Base-by-base conservation (phyloP, 2,113 vertebrate genomes). In the Scolopax mira region DNA sequence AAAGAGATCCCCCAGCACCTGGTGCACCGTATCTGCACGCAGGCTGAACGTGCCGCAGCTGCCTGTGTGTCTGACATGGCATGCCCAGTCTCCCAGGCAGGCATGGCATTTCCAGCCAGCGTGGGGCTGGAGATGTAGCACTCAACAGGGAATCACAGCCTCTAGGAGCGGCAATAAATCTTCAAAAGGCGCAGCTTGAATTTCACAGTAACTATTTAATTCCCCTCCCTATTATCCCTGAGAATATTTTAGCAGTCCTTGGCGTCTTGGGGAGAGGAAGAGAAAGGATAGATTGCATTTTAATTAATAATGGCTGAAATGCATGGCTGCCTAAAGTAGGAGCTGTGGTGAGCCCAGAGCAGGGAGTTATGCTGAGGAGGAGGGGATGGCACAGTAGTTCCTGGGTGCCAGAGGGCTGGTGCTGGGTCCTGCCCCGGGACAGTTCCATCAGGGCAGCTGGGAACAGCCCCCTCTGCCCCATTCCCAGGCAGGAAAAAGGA, bases 271-370 rank as follows among this genome's bases (percentile, higher is more conserved):
- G 85, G 67, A 96, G 44, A 89, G 52, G 70, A 91, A 71, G 57
- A 81, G 74, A 82, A 75, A 83, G 46, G 79, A 65, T 30, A 69
- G 82, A 91, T 90, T 54, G 41, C 65, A 21, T 89, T 96, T 94
- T 81, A 95, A 96, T 96, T 91, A 96, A 73, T 85, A 85, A 85
- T 77, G 61, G 66, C 74, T 55, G 79, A 65, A 82, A 72, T 52
- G 85, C 90, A 62, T 12, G 54, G 60, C 94, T 88, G 73, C 49
- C 49, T 71, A 49, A 23, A 42, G 65, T 77, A 77, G 80, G 33
- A 86, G 72, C 58, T 1, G 3, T 5, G 21, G 48, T 5, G 11
- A 96, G 85, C 85, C 48, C 0, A 0, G 46, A 77, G 79, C 42
- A 51, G 37, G 41, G 79, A 61, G 58, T 1, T 44, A 35, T 3